Evolutionary conservation across 2,797 vertebrate species (phyloP).

Genomic region (Betta splendens): DNA sequence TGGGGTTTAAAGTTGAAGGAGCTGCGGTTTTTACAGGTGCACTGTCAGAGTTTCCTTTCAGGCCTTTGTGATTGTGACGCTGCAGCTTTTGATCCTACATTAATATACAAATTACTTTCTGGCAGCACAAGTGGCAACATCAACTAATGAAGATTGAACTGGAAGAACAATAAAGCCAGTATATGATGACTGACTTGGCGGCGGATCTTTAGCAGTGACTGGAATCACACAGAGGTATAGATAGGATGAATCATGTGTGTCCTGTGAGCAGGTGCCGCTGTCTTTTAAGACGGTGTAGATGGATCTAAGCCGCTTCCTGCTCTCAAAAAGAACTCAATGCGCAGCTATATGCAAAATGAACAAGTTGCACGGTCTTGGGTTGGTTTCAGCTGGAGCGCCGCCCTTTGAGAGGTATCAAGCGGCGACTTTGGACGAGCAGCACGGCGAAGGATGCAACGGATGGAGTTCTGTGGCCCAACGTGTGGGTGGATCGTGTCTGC

Average conservation of each 20-base stretch:
- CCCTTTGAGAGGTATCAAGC: background rate
- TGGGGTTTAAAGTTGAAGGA: background rate
- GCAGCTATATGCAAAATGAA: background rate
- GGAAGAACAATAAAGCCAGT: background rate
- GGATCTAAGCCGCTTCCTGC: background rate
- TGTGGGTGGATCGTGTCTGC: background rate
- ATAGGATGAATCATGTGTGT: background rate
- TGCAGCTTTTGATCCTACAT: background rate
- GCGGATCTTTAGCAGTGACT: background rate
- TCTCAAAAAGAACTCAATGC: background rate
- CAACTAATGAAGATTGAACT: background rate
- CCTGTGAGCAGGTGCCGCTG: no score
- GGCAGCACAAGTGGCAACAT: background rate
- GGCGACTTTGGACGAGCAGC: background rate
- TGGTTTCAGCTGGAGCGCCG: background rate
- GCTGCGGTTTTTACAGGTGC: background rate
- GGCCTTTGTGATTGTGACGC: background rate
- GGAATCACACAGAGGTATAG: background rate
- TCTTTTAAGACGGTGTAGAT: no score
- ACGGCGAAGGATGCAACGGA: background rate
- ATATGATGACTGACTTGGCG: background rate
- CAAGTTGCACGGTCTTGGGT: background rate
- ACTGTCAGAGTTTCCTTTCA: background rate
- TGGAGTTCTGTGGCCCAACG: background rate
- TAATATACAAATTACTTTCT: slow-evolving; percentile 3